Percentiles rank a stretch among this genome's conserved stretches.
Conservation (phyloP, 2,113 vertebrate genomes). For the Grammomys surdaster region DNA sequence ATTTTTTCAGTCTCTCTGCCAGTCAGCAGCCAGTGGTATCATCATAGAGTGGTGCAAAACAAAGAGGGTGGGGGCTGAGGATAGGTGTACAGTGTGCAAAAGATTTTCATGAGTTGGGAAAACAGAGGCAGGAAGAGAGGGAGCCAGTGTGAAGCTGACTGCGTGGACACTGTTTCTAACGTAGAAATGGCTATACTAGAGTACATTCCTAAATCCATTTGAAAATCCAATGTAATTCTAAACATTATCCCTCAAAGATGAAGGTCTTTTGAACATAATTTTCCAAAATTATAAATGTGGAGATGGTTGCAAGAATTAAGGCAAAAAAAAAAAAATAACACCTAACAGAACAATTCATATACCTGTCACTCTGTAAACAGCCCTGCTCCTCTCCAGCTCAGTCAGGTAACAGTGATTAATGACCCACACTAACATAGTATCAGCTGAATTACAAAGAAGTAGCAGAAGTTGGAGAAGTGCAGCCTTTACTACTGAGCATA, state of each 20-base stretch:
- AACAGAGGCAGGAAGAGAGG: not conserved
- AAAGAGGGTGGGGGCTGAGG: not conserved
- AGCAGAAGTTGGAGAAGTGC: not conserved
- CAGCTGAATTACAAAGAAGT: not conserved
- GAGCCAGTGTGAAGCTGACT: not conserved
- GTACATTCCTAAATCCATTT: not conserved
- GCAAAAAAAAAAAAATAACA: not conserved
- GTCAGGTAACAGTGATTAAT: constrained; percentile 7
- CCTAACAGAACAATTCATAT: not conserved
- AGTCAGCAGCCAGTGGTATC: constrained; percentile 29
- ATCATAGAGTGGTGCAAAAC: not conserved
- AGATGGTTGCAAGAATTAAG: constrained; percentile 49
- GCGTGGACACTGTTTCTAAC: not conserved
- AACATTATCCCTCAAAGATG: constrained; percentile 20
- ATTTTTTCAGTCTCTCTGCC: not conserved
- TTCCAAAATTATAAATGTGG: constrained; percentile 50
- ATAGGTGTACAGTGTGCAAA: not conserved
- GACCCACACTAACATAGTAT: not conserved
- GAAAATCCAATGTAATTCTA: constrained; percentile 46
- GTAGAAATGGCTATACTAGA: not conserved
- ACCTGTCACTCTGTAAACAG: constrained; percentile 38
- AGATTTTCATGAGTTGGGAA: not conserved
- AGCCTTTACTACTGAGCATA: constrained; percentile 20
- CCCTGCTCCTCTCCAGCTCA: constrained; percentile 8
- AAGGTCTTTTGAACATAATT: constrained; percentile 19